A percentile compares a stretch with the other conserved stretches of the same genome.
Conservation (phyloP, 2,888 invertebrate species). For the Lottia scabra region DNA sequence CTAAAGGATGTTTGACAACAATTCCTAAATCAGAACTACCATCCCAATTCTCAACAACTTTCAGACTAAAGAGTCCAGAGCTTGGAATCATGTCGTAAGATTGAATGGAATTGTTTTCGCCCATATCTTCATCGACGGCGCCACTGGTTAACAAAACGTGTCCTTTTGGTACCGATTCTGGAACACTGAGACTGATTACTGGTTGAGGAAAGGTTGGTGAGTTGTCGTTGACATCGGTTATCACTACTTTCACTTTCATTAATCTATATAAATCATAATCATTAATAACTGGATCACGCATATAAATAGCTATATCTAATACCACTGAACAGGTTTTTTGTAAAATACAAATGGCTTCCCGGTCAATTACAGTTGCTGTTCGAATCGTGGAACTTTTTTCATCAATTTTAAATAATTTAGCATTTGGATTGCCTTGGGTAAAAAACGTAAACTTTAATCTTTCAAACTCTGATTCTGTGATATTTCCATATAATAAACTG, state of each 20-base stretch:
- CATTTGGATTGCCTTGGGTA: slow-evolving; percentile 43
- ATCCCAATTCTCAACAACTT: slow-evolving; percentile 42
- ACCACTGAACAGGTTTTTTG: slow-evolving; percentile 35
- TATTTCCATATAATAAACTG: slow-evolving; percentile 43
- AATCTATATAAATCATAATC: slow-evolving; percentile 34
- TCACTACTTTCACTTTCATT: slow-evolving; percentile 38
- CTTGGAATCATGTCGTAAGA: slow-evolving; percentile 41
- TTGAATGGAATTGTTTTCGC: slow-evolving; percentile 44
- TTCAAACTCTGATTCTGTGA: slow-evolving; percentile 40
- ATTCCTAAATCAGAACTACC: slow-evolving; percentile 54
- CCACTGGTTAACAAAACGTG: slow-evolving; percentile 45
- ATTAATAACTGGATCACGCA: slow-evolving; percentile 16
- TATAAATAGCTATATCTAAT: slow-evolving; percentile 44
- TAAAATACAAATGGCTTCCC: slow-evolving; percentile 41
- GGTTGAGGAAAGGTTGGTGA: slow-evolving; percentile 43
- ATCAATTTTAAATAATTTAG: slow-evolving; percentile 42
- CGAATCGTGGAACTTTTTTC: slow-evolving; percentile 43
- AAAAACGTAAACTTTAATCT: slow-evolving; percentile 49
- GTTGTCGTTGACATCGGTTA: slow-evolving; percentile 54
- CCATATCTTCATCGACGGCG: slow-evolving; percentile 49
- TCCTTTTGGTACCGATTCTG: slow-evolving; percentile 45
- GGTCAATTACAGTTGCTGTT: slow-evolving; percentile 43
- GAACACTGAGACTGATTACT: slow-evolving; percentile 39
- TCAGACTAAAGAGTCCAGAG: slow-evolving; percentile 47
- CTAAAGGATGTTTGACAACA: slow-evolving; percentile 45